A percentile compares a stretch with the other conserved stretches of the same genome.
These are phyloP conservation scores for Folsomia manolachei DNA, from an alignment of 2,888 invertebrate species.

Conservation along the genomic window DNA sequence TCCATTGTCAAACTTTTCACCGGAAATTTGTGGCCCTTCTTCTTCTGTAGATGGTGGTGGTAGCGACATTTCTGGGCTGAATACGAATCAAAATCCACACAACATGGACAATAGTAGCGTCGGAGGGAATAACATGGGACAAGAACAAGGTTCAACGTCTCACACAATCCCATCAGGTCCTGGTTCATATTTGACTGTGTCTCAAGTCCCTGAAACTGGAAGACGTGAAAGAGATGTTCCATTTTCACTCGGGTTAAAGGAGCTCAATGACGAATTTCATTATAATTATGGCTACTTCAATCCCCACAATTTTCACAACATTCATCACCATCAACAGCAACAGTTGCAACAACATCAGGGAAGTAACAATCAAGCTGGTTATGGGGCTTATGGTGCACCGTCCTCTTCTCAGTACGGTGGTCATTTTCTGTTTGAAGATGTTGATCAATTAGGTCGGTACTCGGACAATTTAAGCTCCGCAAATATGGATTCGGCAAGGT, in stretches of 20 bases:
- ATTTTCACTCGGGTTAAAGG: neutral
- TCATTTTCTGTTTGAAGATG: neutral
- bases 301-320: neutral
- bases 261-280: neutral
- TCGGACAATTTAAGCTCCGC: no score
- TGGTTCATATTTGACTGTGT: neutral
- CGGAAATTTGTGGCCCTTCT: neutral
- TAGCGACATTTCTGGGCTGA: neutral
- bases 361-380: neutral
- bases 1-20: slow-evolving; percentile 6
- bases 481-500: neutral
- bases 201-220: neutral
- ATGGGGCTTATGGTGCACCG: neutral
- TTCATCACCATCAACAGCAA: neutral
- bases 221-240: neutral
- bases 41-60: neutral
- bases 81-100: neutral
- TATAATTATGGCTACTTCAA: slow-evolving; percentile 2
- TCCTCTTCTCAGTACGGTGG: neutral
- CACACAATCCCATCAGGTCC: neutral
- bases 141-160: neutral
- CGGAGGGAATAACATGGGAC: neutral
- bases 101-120: neutral
- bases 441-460: no score
- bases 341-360: neutral